phyloP scores from a whole-genome alignment of 2,113 vertebrate species.

The Amblyornis subalaris region DNA sequence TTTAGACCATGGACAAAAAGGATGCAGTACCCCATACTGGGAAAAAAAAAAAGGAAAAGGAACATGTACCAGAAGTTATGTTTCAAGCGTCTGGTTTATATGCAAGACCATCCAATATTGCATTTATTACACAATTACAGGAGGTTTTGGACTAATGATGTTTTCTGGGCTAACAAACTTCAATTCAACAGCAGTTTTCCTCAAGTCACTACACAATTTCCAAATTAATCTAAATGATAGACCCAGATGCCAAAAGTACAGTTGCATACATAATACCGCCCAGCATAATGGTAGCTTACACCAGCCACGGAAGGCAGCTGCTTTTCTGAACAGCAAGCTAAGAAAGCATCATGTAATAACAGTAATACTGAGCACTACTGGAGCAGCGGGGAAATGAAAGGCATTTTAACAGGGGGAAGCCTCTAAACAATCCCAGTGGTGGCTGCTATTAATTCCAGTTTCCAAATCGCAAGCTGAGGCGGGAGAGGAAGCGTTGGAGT shows the following conservation, averaged over 20 bases:
- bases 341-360: slow-evolving; percentile 1
- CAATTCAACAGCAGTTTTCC: background rate
- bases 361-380: slow-evolving; percentile 6
- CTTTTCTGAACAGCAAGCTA: background rate
- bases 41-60: background rate
- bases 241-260: background rate
- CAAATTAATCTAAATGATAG: slow-evolving; percentile 52
- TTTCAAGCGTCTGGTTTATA: background rate
- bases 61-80: background rate
- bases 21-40: slow-evolving; percentile 96
- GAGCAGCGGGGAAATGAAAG: background rate
- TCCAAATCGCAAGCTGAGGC: background rate
- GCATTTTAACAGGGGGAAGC: background rate
- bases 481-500: accelerated
- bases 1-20: slow-evolving; percentile 88
- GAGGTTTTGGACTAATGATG: background rate
- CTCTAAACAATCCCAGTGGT: slow-evolving; percentile 1
- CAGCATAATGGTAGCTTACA: slow-evolving; percentile 10
- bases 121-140: background rate
- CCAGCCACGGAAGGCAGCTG: background rate
- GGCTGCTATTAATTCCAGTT: background rate
- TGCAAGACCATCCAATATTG: background rate
- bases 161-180: background rate
- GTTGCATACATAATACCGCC: background rate
- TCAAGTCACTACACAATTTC: slow-evolving; percentile 40